These are phyloP conservation scores for Mystacides longicornis DNA, from an alignment of 2,888 invertebrate species.

Conservation along the genomic window DNA sequence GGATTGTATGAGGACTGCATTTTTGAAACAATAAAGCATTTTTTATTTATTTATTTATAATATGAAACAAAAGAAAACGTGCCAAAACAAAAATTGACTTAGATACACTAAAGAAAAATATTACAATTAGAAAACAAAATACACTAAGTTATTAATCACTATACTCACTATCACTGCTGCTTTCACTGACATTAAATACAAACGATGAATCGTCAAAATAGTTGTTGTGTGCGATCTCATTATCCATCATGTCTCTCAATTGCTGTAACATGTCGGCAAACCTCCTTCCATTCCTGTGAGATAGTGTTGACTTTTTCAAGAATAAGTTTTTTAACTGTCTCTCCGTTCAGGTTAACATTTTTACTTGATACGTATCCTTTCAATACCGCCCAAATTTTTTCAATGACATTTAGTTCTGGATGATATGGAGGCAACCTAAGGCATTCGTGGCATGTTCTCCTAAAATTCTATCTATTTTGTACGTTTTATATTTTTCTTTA, in stretches of 20 bases:
- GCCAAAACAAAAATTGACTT: too few relatives aligned
- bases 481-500: not conserved
- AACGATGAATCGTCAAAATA: too few relatives aligned
- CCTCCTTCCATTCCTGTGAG: slow-evolving; percentile 5
- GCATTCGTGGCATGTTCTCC: not conserved
- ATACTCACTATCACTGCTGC: too few relatives aligned
- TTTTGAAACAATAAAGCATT: too few relatives aligned
- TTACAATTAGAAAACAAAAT: too few relatives aligned
- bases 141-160: too few relatives aligned
- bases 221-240: too few relatives aligned
- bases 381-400: slow-evolving; percentile 5
- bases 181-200: too few relatives aligned
- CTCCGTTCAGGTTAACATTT: not conserved
- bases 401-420: slow-evolving; percentile 3
- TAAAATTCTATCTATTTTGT: slow-evolving; percentile 1
- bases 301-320: not conserved
- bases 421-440: slow-evolving; percentile 3
- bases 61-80: too few relatives aligned
- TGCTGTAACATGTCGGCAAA: slow-evolving; percentile 2
- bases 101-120: too few relatives aligned
- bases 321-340: slow-evolving; percentile 2
- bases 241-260: not conserved
- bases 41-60: too few relatives aligned
- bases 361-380: slow-evolving; percentile 3
- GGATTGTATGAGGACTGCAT: too few relatives aligned